Percentiles rank a stretch among this genome's conserved stretches.
Conservation (phyloP, 2,797 vertebrate genomes). For the Masticophis lateralis region DNA sequence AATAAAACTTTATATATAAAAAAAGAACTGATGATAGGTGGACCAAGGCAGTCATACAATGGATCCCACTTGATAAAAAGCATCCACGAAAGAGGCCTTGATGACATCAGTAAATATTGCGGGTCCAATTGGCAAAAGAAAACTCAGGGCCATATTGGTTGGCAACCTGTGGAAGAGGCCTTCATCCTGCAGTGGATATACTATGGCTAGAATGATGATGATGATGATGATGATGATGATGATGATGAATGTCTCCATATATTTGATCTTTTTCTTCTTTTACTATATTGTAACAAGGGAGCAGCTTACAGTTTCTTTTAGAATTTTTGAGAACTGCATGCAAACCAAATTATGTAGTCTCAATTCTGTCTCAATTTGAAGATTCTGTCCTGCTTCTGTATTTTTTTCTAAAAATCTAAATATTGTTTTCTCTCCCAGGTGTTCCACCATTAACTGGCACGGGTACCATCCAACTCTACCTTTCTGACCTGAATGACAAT, state of each 20-base stretch:
- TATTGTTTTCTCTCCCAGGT: slow-evolving; percentile 59
- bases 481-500: slow-evolving; percentile 77
- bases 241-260: not conserved
- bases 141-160: not conserved
- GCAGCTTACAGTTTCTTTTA: not conserved
- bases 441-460: slow-evolving; percentile 74
- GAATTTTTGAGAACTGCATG: not conserved
- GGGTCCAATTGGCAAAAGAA: not conserved
- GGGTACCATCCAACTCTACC: slow-evolving; percentile 70
- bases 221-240: too few relatives aligned
- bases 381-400: not conserved
- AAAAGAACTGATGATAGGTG: not conserved
- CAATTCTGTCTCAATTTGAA: not conserved
- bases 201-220: not conserved
- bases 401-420: not conserved
- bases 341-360: not conserved
- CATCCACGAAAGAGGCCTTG: too few relatives aligned
- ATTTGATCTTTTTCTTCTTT: not conserved
- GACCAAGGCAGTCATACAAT: not conserved
- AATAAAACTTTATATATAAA: too few relatives aligned
- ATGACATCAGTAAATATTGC: too few relatives aligned
- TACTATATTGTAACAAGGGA: not conserved
- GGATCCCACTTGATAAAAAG: not conserved
- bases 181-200: not conserved
- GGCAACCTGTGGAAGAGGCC: not conserved